Base-by-base conservation (phyloP, 2,797 vertebrate genomes). In the Erpetoichthys calabaricus region DNA sequence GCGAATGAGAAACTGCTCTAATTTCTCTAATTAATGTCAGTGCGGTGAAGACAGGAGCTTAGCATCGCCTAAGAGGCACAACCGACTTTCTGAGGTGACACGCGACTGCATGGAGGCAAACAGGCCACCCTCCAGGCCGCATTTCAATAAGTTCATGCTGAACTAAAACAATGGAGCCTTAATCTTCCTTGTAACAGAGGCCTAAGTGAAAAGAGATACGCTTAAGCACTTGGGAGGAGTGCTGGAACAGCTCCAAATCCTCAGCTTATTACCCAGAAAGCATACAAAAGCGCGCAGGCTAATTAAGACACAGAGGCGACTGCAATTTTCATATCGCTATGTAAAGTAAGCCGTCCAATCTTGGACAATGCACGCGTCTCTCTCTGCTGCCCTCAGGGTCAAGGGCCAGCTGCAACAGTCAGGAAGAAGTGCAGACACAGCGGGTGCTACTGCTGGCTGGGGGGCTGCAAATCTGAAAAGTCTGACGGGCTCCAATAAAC, bases 241-340 rank as follows among this genome's bases (percentile, higher is more conserved):
- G 56, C 64, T 78, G 79, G 82, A 84, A 75, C 65, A 67, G 66
- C 69, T 78, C 76, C 74, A 85, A 74, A 81, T 73, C 67, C 60
- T 73, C 70, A 73, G 79, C 80, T 83, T 82, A 81, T 75, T 73
- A 62, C 25, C 25, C 64, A 60, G 55, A 57, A 66, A 69, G 73
- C 75, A 74, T 70, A 67, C 25, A 25, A 72, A 76, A 68, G 60
- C 62, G 65, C 70, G 74, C 76, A 76, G 81, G 76, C 80, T 82
- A 75, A 83, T 83, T 84, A 83, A 75, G 72, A 73, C 75, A 76
- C 70, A 79, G 79, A 66, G 64, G 72, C 68, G 75, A 75, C 25
- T 71, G 68, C 72, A 68, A 74, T 76, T 70, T 80, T 71, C 72
- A 73, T 45, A 73, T 74, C 72, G 25, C 25, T 25, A 25, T 25